A percentile compares a stretch with the other conserved stretches of the same genome.
Evolutionary conservation across 1,140 invertebrate genomes (phyloP).

Genomic region (Probaryconus sp.): DNA sequence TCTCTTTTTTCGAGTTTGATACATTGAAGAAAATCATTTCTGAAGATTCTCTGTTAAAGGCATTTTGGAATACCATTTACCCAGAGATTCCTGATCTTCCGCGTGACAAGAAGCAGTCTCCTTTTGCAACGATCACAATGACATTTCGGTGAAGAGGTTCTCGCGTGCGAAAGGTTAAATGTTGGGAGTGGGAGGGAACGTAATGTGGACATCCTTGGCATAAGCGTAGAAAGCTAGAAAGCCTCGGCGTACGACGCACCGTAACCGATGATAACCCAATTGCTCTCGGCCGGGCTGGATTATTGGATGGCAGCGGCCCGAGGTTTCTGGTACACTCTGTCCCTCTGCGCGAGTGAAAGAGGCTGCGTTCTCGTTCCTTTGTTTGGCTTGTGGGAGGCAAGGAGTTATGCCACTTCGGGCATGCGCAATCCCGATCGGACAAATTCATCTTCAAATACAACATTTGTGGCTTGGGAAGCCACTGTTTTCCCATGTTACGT

Average conservation of each 20-base stretch:
- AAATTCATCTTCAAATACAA: constrained; percentile 34
- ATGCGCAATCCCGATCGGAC: constrained; percentile 27
- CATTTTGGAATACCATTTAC: no score
- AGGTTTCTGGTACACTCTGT: constrained; percentile 52
- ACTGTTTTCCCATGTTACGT: constrained; percentile 5
- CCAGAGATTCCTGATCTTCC: not conserved
- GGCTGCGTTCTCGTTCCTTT: constrained; percentile 56
- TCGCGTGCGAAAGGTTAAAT: constrained; percentile 47
- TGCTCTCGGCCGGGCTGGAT: constrained; percentile 51
- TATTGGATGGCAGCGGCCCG: constrained; percentile 40
- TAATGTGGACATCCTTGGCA: constrained; percentile 71
- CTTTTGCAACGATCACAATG: constrained; percentile 37
- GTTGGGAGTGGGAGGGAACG: constrained; percentile 41
- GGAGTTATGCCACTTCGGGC: constrained; percentile 23
- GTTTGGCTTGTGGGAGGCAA: constrained; percentile 21
- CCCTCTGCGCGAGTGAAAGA: constrained; percentile 46
- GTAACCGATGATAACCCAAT: constrained; percentile 69
- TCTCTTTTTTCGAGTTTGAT: no score
- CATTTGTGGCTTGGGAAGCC: constrained; percentile 19
- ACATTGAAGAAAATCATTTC: no score
- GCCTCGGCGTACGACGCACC: constrained; percentile 59
- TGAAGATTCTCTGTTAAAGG: no score
- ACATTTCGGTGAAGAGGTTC: constrained; percentile 43
- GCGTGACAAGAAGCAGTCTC: not conserved
- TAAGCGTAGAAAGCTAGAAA: constrained; percentile 73